Evolutionary conservation across 2,113 vertebrate species (phyloP), one percentile per base, ranked within the genome.

Genomic region (Cathartes aura): DNA sequence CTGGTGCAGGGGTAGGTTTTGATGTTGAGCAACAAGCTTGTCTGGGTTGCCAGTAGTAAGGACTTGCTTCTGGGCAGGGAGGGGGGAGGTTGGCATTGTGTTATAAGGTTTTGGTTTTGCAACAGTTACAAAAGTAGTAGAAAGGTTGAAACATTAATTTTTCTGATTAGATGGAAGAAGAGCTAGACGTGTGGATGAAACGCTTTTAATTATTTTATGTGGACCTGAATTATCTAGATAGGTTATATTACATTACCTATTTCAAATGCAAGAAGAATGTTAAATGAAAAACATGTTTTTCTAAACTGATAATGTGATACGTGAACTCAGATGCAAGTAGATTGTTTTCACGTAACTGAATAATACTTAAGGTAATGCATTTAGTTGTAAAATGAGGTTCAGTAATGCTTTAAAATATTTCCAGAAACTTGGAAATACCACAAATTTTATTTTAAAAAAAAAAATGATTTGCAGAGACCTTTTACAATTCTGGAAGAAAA

Each of bases 181-280:
- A 87, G 14, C 38, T 92, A 56, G 43, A 62, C 40, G 82, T 75
- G 47, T 42, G 17, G 76, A 58, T 94, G 66, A 91, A 88, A 62
- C 43, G 53, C 71, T 87, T 95, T 96, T 53, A 95, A 95, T 96
- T 95, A 93, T 89, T 90, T 96, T 78, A 56, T 87, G 60, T 64
- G 48, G 48, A 47, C 52, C 67, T 84, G 64, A 82, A 63, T 91
- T 95, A 82, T 91, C 64, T 64, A 58, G 66, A 42, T 85, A 63
- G 66, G 50, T 56, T 79, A 60, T 87, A 8, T 95, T 63, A 96
- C 82, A 93, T 64, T 79, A 75, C 5, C 52, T 58, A 24, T 85
- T 89, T 70, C 60, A 94, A 91, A 75, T 52, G 36, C 58, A 87
- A 81, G 55, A 90, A 70, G 43, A 95, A 84, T 3, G 1, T 87